Percentiles rank a stretch among this genome's conserved stretches.
phyloP scores from a whole-genome alignment of 1,140 invertebrate genomes.

The Zaprionus camerounensis region DNA sequence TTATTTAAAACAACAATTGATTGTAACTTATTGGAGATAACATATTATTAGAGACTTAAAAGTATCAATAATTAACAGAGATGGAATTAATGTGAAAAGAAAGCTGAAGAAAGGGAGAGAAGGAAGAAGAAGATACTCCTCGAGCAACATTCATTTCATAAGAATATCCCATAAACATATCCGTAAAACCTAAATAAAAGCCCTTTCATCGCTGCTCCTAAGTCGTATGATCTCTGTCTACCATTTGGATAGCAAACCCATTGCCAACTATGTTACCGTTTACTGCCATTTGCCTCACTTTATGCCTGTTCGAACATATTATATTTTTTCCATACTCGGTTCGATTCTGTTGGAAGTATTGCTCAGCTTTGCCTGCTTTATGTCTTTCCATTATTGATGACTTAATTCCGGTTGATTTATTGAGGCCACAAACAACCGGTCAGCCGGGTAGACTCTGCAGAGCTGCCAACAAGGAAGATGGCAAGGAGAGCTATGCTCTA shows the following conservation, averaged over 20 bases:
- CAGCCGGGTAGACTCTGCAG: conserved; percentile 35
- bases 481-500: not conserved
- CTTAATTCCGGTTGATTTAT: conserved; percentile 80
- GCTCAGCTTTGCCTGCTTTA: conserved; percentile 66
- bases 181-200: not conserved
- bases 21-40: conserved; percentile 13
- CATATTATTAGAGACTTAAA: conserved; percentile 8
- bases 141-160: not conserved
- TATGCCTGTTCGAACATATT: not conserved
- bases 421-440: conserved; percentile 78
- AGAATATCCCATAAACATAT: not conserved
- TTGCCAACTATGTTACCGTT: conserved; percentile 16
- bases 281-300: not conserved
- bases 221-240: not conserved
- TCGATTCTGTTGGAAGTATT: conserved; percentile 56
- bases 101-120: not conserved
- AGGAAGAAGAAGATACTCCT: too few species aligned
- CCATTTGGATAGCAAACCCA: not conserved
- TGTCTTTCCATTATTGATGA: conserved; percentile 80
- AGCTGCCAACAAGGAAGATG: conserved; percentile 13
- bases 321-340: conserved; percentile 30
- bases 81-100: not conserved
- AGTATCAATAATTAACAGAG: not conserved
- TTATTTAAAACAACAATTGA: conserved; percentile 38
- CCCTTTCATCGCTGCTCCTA: not conserved